Percentiles rank a stretch among this genome's conserved stretches.
phyloP scores from a whole-genome alignment of 2,888 invertebrate species.

The Trichogramma dendrolimi region DNA sequence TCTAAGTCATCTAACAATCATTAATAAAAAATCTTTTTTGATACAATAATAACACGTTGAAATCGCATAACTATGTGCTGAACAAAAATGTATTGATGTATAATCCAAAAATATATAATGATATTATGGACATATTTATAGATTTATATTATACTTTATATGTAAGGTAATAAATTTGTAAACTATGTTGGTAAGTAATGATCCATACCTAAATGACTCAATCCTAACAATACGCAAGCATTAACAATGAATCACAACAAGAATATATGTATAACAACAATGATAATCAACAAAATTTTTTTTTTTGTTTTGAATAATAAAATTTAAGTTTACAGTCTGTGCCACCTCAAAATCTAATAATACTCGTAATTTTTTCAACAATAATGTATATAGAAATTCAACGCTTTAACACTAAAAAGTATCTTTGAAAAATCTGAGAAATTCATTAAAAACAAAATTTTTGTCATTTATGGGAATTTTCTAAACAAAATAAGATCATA shows the following conservation, averaged over 20 bases:
- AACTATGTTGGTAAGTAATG: conserved; percentile 50
- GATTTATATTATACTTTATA: too few species aligned
- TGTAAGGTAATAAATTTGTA: conserved; percentile 39
- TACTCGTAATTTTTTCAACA: too few species aligned
- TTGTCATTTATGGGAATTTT: too few species aligned
- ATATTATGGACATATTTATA: too few species aligned
- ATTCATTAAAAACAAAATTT: too few species aligned
- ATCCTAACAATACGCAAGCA: conserved; percentile 54
- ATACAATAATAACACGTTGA: too few species aligned
- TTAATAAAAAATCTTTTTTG: too few species aligned
- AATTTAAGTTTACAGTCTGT: conserved; percentile 41
- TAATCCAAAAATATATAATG: conserved; percentile 39
- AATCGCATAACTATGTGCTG: conserved; percentile 40
- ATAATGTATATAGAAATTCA: too few species aligned
- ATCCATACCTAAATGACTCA: conserved; percentile 54
- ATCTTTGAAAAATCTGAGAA: too few species aligned
- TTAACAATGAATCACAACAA: conserved; percentile 54
- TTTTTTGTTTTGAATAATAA: conserved; percentile 19
- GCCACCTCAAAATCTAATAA: conserved; percentile 39
- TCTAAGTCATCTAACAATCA: too few species aligned
- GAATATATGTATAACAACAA: conserved; percentile 52
- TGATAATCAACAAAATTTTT: conserved; percentile 46
- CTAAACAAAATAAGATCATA: too few species aligned
- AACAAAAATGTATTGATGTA: conserved; percentile 48
- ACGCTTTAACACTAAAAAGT: too few species aligned